These are phyloP conservation scores for Periplaneta americana DNA, from an alignment of 1,140 invertebrate species.

Conservation along the genomic window DNA sequence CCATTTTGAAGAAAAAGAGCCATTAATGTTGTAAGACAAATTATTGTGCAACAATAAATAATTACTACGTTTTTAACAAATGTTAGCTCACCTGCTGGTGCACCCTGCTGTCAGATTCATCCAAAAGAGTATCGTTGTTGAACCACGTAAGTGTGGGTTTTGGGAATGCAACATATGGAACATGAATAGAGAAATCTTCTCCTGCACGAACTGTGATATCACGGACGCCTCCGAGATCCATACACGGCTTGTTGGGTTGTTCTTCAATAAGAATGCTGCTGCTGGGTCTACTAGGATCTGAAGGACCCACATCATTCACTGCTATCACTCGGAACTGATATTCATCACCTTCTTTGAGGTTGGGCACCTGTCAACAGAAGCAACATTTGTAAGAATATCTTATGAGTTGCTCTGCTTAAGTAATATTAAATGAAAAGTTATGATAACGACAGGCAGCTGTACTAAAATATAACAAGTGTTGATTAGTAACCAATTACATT, in stretches of 20 bases:
- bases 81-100: constrained; percentile 55
- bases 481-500: no score
- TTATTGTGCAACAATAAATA: no score
- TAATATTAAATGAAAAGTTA: no score
- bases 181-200: constrained; percentile 93
- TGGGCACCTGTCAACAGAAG: constrained; percentile 49
- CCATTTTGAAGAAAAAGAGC: no score
- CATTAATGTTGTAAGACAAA: no score
- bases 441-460: no score
- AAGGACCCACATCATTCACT: constrained; percentile 91
- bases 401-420: no score
- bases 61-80: background rate
- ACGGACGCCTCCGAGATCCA: constrained; percentile 86
- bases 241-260: constrained; percentile 92
- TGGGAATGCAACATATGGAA: constrained; percentile 92
- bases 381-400: no score
- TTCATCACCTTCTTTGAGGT: constrained; percentile 88
- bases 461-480: no score
- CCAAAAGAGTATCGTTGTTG: constrained; percentile 72
- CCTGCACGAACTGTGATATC: constrained; percentile 96
- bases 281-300: constrained; percentile 87
- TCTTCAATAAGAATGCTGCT: constrained; percentile 82
- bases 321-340: constrained; percentile 95
- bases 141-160: constrained; percentile 93
- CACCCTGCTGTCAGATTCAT: constrained; percentile 67